Evolutionary conservation across 30 jellyfish, hydroid and myxozoan species (phyloP), one percentile per base, ranked within the genome.

Genomic region (Aurelia coerulea): DNA sequence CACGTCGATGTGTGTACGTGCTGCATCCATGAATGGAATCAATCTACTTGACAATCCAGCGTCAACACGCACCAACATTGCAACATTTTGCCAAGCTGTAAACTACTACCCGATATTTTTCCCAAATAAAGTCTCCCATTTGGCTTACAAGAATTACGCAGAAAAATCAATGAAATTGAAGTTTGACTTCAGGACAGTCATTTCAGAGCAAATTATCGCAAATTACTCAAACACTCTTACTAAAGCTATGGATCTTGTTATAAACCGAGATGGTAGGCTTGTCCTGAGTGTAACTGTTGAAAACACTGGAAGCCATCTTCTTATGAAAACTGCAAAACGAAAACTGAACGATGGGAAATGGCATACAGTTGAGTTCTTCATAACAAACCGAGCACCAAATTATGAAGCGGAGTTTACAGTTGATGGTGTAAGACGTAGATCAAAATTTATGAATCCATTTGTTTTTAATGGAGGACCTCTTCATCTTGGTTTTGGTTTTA

Each of bases 401-500:
- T 95, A 95, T 76, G 92, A 68, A 9, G 97, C 95, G 15, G 93
- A 86, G 86, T 90, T 95, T 49, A 70, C 94, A 3, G 99, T 95
- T 49, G 99, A 95, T 87, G 95, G 97, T 13, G 88, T 91, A 52
- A 86, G 87, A 59, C 91, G 99, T 15, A 78, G 88, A 62, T 66
- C 99, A 23, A 79, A 84, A 79, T 49, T 90, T 23, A 86, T 83
- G 72, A 74, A 76, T 35, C 73, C 34, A 62, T 95, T 90, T 63
- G n/a, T 62, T 5, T 95, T 95, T 77, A 80, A 95, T 80, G 98
- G 98, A 3, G 99, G 99, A 3, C 92, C 92, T 2, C 67, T 95
- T 16, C 93, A 95, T 68, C 50, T 89, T 76, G 99, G 99, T 0
- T 90, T 90, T 76, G 99, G 99, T 9, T 95, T 90, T 73, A 95